These are phyloP conservation scores for Enteromius fasciolatus DNA, from an alignment of 2,797 vertebrate species.

Conservation along the genomic window DNA sequence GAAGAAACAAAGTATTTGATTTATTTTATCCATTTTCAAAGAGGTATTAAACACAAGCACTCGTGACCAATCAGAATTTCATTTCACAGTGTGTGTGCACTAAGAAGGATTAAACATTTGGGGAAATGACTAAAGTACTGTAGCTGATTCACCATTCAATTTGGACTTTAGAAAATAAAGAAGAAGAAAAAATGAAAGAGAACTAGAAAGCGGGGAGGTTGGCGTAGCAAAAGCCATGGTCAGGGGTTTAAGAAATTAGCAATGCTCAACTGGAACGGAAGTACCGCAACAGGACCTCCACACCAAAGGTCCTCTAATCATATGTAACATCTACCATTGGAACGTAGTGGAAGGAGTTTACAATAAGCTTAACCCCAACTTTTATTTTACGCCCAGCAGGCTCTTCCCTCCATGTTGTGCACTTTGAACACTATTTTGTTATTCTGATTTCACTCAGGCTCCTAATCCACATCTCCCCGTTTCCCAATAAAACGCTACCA, in stretches of 20 bases:
- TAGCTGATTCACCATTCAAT: slow-evolving; percentile 76
- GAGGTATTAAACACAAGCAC: slow-evolving; percentile 48
- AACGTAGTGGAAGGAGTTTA: slow-evolving; percentile 82
- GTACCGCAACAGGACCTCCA: slow-evolving; percentile 76
- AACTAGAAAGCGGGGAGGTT: slow-evolving; percentile 57
- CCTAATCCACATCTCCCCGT: slow-evolving; percentile 75
- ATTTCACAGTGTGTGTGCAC: slow-evolving; percentile 59
- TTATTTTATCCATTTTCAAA: slow-evolving; percentile 36
- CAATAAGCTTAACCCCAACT: slow-evolving; percentile 88
- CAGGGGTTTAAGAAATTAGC: slow-evolving; percentile 82
- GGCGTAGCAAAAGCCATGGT: slow-evolving; percentile 69
- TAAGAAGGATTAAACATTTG: slow-evolving; percentile 74
- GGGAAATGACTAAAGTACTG: slow-evolving; percentile 68
- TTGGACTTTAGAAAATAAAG: slow-evolving; percentile 61
- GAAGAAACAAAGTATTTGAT: slow-evolving; percentile 3
- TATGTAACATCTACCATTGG: slow-evolving; percentile 81
- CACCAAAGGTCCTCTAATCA: slow-evolving; percentile 81
- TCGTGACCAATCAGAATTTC: slow-evolving; percentile 55
- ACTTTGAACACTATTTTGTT: slow-evolving; percentile 86
- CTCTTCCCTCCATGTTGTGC: slow-evolving; percentile 80
- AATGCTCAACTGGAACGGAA: slow-evolving; percentile 85
- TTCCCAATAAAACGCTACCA: slow-evolving; percentile 54
- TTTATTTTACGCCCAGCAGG: slow-evolving; percentile 86
- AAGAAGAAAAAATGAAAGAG: slow-evolving; percentile 27
- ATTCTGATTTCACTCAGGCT: slow-evolving; percentile 81